Evolutionary conservation across 2,888 invertebrate genomes (phyloP), one percentile per base, ranked within the genome.

Genomic region (Rhagonycha lutea): DNA sequence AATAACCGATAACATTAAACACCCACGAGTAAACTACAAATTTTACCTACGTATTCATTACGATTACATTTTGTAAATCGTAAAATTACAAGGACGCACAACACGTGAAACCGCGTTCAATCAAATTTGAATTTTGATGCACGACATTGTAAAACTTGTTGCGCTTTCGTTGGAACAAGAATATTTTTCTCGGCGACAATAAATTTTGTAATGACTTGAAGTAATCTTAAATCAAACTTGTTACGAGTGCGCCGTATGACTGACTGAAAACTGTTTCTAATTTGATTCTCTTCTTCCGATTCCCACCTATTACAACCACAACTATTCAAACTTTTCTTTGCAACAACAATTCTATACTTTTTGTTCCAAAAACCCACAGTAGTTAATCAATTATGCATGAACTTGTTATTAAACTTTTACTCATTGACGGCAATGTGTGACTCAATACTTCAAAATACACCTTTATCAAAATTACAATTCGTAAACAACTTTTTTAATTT

Each of bases 241-340:
- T 74, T 71, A 68, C 73, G 72, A 74, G 79, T 73, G 73, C 75
- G 76, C 76, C 74, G 72, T 77, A 77, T 79, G 77, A 79, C 80
- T 80, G 80, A 76, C 72, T 77, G 71, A 63, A 73, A 75, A 70
- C 78, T 73, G 78, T 73, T 74, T 78, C 80, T 77, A 78, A 79
- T 77, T 78, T 79, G 75, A 78, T 77, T 72, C 72, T 72, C 72
- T 72, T 76, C 75, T 69, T 76, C 72, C 70, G 76, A 73, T 75
- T 74, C 78, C 78, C 77, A 75, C 76, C 74, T 72, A 79, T 74
- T 75, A 74, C 61, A 61, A 72, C 62, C 72, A 65, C 63, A 47
- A 47, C 47, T 47, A 47, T 47, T 47, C 47, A 47, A 47, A 47
- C 47, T 47, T 47, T 47, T 47, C 47, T 47, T 47, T 47, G 47